Evolutionary conservation across 1,140 invertebrate species (phyloP).

Genomic region (Drosophila lacertosa): DNA sequence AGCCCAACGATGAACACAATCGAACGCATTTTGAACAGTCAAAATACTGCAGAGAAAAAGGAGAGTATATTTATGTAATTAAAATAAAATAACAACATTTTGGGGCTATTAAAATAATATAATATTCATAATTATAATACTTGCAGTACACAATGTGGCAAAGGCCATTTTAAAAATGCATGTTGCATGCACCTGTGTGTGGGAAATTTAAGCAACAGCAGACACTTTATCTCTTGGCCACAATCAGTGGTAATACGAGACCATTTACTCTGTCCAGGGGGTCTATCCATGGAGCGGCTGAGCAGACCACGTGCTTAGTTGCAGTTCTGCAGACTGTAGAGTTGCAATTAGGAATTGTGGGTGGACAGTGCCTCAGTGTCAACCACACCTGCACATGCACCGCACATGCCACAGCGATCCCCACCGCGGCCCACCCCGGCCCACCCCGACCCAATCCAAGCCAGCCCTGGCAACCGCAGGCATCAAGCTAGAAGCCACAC

Average conservation of each 20-base stretch:
- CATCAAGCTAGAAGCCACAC: constrained; percentile 61
- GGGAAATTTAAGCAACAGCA: constrained; percentile 55
- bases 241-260: constrained; percentile 69
- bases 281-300: background rate
- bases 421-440: constrained; percentile 18
- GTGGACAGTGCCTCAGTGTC: constrained; percentile 13
- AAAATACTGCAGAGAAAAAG: constrained; percentile 34
- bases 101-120: background rate
- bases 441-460: too few species aligned
- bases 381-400: constrained; percentile 19
- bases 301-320: constrained; percentile 26
- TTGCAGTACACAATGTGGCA: background rate
- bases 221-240: constrained; percentile 43
- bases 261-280: constrained; percentile 15
- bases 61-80: background rate
- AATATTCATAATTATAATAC: background rate
- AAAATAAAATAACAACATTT: background rate
- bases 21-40: constrained; percentile 47
- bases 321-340: constrained; percentile 37
- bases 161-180: background rate
- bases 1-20: constrained; percentile 27
- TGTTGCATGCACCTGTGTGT: constrained; percentile 17
- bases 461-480: constrained; percentile 1
- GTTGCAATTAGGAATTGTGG: constrained; percentile 31
- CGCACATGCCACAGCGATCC: too few species aligned